A percentile compares a stretch with the other conserved stretches of the same genome.
phyloP scores from a whole-genome alignment of 2,888 invertebrate species.

The Brachycybe producta region DNA sequence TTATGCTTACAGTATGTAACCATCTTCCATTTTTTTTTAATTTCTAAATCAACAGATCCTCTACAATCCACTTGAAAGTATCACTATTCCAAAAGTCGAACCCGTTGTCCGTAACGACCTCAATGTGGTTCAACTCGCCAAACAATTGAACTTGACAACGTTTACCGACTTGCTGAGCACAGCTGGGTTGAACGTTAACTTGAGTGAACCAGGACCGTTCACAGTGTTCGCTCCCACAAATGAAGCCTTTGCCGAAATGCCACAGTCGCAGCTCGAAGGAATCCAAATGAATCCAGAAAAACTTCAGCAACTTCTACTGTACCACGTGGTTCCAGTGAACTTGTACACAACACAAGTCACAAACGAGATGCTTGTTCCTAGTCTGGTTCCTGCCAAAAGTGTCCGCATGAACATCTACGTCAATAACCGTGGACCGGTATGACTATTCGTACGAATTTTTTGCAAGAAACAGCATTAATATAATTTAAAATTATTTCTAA shows the following conservation, averaged over 20 bases:
- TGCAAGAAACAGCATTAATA: not conserved
- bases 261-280: conserved; percentile 8
- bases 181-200: conserved; percentile 8
- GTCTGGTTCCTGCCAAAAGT: conserved; percentile 7
- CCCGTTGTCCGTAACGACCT: conserved; percentile 9
- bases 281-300: conserved; percentile 4
- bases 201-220: conserved; percentile 7
- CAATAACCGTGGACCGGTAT: conserved; percentile 14
- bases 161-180: conserved; percentile 6
- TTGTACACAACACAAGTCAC: conserved; percentile 8
- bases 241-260: conserved; percentile 15
- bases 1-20: not conserved
- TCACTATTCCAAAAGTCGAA: conserved; percentile 3
- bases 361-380: conserved; percentile 15
- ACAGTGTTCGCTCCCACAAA: conserved; percentile 14
- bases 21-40: not conserved
- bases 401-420: conserved; percentile 17
- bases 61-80: conserved; percentile 6
- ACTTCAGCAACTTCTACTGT: conserved; percentile 11
- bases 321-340: conserved; percentile 10
- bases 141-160: conserved; percentile 12
- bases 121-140: conserved; percentile 11
- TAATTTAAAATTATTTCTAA: not conserved
- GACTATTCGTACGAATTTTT: too few relatives aligned
- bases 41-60: conserved; percentile 1